These are phyloP conservation scores for Steatocranus sp. DNA, from an alignment of 2,797 vertebrate species.

Conservation along the genomic window DNA sequence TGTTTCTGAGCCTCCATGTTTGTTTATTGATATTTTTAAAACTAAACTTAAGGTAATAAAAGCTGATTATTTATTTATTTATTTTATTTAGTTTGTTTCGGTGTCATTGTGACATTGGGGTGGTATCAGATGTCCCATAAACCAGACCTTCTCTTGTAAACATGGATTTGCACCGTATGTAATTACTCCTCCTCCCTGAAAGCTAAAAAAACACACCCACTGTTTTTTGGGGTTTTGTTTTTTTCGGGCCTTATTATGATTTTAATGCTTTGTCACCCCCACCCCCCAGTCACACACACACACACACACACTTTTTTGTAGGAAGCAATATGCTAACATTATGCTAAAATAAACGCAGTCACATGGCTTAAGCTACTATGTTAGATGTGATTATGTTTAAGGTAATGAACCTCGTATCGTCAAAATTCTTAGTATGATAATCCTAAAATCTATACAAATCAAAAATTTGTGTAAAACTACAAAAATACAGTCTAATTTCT, in stretches of 20 bases:
- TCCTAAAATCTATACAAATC: neutral
- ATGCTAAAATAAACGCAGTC: neutral
- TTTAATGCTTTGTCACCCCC: neutral
- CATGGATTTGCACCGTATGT: neutral
- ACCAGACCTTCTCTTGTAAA: neutral
- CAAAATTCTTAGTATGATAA: neutral
- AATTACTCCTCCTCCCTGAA: conserved; percentile 12
- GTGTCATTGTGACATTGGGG: neutral
- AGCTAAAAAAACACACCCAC: neutral
- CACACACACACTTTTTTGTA: neutral
- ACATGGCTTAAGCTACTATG: neutral
- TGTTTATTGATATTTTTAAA: neutral
- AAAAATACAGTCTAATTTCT: neutral
- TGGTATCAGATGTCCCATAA: neutral
- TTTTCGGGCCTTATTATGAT: neutral
- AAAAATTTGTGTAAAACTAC: neutral
- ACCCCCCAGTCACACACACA: fast-evolving
- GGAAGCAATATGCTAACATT: neutral
- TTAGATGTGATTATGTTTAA: neutral
- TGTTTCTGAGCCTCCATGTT: neutral
- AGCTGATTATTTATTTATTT: neutral
- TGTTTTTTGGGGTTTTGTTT: neutral
- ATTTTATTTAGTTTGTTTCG: neutral
- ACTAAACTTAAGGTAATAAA: neutral
- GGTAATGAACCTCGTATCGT: neutral